These are phyloP conservation scores for Lordiphosa clarofinis DNA, from an alignment of 1,140 invertebrate species.

Conservation along the genomic window DNA sequence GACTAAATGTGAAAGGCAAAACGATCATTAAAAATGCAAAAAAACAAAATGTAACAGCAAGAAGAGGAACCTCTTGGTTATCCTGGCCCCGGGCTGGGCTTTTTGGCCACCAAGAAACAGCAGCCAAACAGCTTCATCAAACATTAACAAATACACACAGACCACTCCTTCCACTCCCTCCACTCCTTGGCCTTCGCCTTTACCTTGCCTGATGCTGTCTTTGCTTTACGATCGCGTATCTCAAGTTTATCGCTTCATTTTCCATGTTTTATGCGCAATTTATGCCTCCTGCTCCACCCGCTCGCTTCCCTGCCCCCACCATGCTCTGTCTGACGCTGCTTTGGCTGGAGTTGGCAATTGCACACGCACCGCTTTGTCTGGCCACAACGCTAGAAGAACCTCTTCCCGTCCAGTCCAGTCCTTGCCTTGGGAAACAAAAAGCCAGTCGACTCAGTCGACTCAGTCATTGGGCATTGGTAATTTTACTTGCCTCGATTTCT, in stretches of 20 bases:
- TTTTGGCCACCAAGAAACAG: constrained; percentile 68
- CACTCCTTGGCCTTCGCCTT: constrained; percentile 11
- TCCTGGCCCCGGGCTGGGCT: constrained; percentile 50
- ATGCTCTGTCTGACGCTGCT: constrained; percentile 48
- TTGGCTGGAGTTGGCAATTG: constrained; percentile 58
- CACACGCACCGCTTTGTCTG: constrained; percentile 75
- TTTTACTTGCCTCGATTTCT: constrained; percentile 49
- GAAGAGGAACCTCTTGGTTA: constrained; percentile 30
- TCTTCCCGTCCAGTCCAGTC: constrained; percentile 13
- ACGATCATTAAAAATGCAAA: constrained; percentile 42
- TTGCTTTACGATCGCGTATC: constrained; percentile 77
- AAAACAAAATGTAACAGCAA: constrained; percentile 25
- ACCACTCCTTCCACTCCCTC: constrained; percentile 39
- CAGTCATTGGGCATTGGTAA: constrained; percentile 46
- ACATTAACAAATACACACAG: constrained; percentile 66
- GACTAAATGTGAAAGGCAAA: constrained; percentile 34
- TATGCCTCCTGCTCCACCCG: constrained; percentile 50
- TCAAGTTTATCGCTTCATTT: constrained; percentile 78
- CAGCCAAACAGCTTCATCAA: constrained; percentile 70
- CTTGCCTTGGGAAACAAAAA: constrained; percentile 33
- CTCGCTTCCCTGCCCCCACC: constrained; percentile 3
- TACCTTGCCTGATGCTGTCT: constrained; percentile 34
- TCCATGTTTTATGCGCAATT: constrained; percentile 77
- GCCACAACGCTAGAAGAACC: constrained; percentile 41
- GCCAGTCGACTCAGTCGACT: constrained; percentile 8